A percentile compares a stretch with the other conserved stretches of the same genome.
Conservation (phyloP, 1,140 invertebrate genomes). For the Diprion similis region DNA sequence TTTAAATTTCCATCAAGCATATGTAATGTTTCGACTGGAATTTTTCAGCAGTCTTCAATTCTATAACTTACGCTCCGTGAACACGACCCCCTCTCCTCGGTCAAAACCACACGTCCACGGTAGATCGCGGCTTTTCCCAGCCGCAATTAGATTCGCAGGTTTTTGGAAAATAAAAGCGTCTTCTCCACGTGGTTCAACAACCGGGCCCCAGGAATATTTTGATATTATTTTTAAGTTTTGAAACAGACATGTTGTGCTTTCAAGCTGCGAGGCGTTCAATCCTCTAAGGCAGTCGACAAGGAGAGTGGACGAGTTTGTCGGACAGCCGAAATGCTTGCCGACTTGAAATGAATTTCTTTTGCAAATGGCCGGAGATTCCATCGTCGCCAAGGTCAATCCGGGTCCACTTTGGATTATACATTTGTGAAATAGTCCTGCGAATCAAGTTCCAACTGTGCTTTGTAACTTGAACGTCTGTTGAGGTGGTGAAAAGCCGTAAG, state of each 20-base stretch:
- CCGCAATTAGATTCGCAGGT: slow-evolving; percentile 21
- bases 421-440: slow-evolving; percentile 65
- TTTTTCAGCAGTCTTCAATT: too few relatives aligned
- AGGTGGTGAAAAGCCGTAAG: too few relatives aligned
- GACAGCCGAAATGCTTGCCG: slow-evolving; percentile 21
- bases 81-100: slow-evolving; percentile 26
- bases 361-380: slow-evolving; percentile 30
- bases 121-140: slow-evolving; percentile 23
- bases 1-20: too few relatives aligned
- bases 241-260: not conserved
- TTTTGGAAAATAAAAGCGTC: slow-evolving; percentile 28
- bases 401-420: slow-evolving; percentile 69
- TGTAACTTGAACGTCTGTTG: too few relatives aligned
- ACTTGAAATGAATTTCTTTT: slow-evolving; percentile 19
- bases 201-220: slow-evolving; percentile 24
- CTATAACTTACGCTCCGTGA: not conserved
- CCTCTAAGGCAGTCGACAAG: slow-evolving; percentile 27
- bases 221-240: slow-evolving; percentile 12
- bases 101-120: slow-evolving; percentile 26
- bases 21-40: too few relatives aligned
- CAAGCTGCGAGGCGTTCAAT: not conserved
- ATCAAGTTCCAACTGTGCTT: too few relatives aligned
- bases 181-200: slow-evolving; percentile 20
- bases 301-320: slow-evolving; percentile 19
- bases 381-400: slow-evolving; percentile 67